Evolutionary conservation across 2,888 invertebrate species (phyloP), one percentile per base, ranked within the genome.

Genomic region (Bombyx huttoni): DNA sequence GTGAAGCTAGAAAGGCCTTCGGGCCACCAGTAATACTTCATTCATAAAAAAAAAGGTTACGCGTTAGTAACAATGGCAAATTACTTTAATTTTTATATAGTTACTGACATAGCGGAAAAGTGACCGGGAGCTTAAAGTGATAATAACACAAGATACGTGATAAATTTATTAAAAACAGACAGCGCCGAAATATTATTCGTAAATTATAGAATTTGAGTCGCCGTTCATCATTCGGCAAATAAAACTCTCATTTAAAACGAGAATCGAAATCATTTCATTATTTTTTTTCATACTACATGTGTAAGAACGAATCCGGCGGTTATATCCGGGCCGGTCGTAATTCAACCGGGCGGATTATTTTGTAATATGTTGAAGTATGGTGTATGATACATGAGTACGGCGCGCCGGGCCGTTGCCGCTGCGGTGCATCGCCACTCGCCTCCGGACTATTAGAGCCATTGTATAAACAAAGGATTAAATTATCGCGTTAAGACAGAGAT

Each of bases 391-490:
- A 86, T 78, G 77, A 68, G 68, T 71, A 76, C 65, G 76, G 76
- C 65, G 76, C 67, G 61, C 61, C 58, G 80, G 73, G 75, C 73
- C 77, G 77, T 24, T 67, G 60, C 62, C 62, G 81, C 73, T 77
- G 73, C 77, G 77, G 73, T 75, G 77, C 81, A 76, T 60, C 72
- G 70, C 65, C 46, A 50, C 49, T 51, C 51, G 52, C 52, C 47
- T 50, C 50, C 49, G 46, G 75, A 78, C 83, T 83, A 84, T 86
- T 83, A 85, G 79, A 80, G 73, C 78, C 81, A 73, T 81, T 82
- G 81, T 76, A 82, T 85, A 86, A 85, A 86, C 85, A 86, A 80
- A 81, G 78, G 85, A 85, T 86, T 84, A 86, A 84, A 82, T 84
- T 81, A 83, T 81, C 81, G 80, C 76, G 75, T 78, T 79, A 81